These are phyloP conservation scores for Thysanoteuthis rhombus DNA, from an alignment of 2,888 invertebrate genomes.

Conservation along the genomic window DNA sequence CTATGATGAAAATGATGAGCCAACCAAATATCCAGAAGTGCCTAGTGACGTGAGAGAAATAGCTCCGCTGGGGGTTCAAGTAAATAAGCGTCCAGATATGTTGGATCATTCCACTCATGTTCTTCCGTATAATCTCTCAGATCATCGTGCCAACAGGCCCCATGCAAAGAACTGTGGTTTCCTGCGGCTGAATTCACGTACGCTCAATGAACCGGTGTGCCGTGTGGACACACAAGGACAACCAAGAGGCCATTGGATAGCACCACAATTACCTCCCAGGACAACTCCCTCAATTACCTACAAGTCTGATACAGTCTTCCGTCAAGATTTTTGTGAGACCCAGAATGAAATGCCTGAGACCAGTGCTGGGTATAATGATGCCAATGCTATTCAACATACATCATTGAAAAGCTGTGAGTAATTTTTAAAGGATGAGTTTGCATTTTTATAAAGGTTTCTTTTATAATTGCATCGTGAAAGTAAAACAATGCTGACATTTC, in stretches of 20 bases:
- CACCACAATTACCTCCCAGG: conserved; percentile 61
- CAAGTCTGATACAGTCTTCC: conserved; percentile 56
- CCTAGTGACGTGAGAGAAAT: conserved; percentile 38
- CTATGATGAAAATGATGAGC: conserved; percentile 53
- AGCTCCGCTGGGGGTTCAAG: not conserved
- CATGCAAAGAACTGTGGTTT: conserved; percentile 59
- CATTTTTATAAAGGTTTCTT: not conserved
- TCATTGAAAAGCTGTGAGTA: not conserved
- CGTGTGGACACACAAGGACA: conserved; percentile 53
- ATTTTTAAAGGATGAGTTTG: not conserved
- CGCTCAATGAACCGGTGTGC: conserved; percentile 64
- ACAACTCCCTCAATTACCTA: conserved; percentile 48
- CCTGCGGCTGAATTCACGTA: conserved; percentile 59
- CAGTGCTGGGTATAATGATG: not conserved
- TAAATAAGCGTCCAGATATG: conserved; percentile 34
- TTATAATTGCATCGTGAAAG: not conserved
- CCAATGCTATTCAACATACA: not conserved
- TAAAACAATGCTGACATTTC: not conserved
- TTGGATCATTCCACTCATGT: conserved; percentile 36
- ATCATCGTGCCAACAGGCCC: conserved; percentile 55
- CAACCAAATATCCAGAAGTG: conserved; percentile 44
- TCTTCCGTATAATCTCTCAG: conserved; percentile 39
- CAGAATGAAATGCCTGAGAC: not conserved
- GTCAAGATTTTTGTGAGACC: conserved; percentile 47
- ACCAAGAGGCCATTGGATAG: conserved; percentile 45